phyloP scores from a whole-genome alignment of 1,140 invertebrate genomes.

The Calephelis virginiensis region DNA sequence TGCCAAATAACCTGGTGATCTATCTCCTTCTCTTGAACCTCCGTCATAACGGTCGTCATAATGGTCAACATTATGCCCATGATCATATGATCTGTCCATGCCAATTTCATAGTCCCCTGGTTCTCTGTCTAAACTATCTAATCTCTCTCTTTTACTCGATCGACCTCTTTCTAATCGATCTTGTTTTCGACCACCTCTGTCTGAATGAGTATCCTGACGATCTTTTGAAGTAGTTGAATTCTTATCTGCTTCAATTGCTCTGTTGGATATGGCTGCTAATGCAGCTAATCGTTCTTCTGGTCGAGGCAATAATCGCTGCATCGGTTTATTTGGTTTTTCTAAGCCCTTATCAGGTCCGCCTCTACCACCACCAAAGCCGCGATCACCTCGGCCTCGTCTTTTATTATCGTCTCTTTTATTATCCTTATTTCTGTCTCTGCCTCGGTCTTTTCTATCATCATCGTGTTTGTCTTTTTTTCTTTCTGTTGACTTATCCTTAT shows the following conservation, averaged over 20 bases:
- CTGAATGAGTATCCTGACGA: conserved; percentile 70
- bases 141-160: conserved; percentile 65
- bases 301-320: conserved; percentile 72
- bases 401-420: conserved; percentile 70
- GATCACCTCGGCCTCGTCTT: conserved; percentile 55
- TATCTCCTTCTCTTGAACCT: conserved; percentile 61
- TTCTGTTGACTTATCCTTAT: conserved; percentile 74
- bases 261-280: conserved; percentile 74
- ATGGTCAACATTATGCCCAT: conserved; percentile 67
- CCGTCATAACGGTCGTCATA: conserved; percentile 75
- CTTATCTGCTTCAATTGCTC: conserved; percentile 70
- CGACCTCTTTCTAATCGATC: conserved; percentile 70
- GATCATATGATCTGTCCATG: conserved; percentile 70
- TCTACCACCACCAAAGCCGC: conserved; percentile 62
- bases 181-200: conserved; percentile 70
- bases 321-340: conserved; percentile 77
- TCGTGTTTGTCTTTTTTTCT: conserved; percentile 76
- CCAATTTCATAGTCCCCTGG: conserved; percentile 71
- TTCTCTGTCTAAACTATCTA: conserved; percentile 73
- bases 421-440: conserved; percentile 80
- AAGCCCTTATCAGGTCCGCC: conserved; percentile 67
- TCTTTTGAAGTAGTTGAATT: conserved; percentile 72
- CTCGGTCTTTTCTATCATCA: conserved; percentile 80
- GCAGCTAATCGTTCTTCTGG: conserved; percentile 75
- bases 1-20: conserved; percentile 70